A percentile compares a stretch with the other conserved stretches of the same genome.
Conservation (phyloP, 1,140 invertebrate species). For the Diabrotica undecimpunctata region DNA sequence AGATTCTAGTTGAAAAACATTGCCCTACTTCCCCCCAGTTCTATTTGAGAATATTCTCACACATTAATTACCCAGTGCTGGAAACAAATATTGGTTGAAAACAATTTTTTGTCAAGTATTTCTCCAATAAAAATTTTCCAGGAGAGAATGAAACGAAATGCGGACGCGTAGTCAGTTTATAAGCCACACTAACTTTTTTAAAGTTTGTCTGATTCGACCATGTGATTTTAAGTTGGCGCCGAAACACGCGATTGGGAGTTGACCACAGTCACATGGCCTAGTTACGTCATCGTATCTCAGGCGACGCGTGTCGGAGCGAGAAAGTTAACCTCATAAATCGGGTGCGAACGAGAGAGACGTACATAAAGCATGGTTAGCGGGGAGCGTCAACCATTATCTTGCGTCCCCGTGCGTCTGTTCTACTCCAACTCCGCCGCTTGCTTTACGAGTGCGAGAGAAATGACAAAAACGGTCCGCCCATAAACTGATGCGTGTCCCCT, state of each 20-base stretch:
- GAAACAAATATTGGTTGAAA: no score
- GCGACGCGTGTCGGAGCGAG: constrained; percentile 37
- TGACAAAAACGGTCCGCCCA: constrained; percentile 44
- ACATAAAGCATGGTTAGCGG: constrained; percentile 50
- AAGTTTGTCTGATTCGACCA: constrained; percentile 13
- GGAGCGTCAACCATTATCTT: constrained; percentile 50
- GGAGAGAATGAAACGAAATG: no score
- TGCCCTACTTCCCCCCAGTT: no score
- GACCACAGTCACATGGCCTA: constrained; percentile 43
- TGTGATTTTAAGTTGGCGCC: constrained; percentile 40
- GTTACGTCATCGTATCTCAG: constrained; percentile 41
- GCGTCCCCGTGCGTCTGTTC: constrained; percentile 38
- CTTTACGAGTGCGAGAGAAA: constrained; percentile 26
- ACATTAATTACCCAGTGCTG: no score
- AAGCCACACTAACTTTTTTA: neutral
- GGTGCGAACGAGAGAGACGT: constrained; percentile 48
- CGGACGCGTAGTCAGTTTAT: no score
- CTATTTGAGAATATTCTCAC: no score
- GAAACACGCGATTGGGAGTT: constrained; percentile 42
- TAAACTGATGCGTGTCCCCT: constrained; percentile 42
- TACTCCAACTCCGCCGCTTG: constrained; percentile 19
- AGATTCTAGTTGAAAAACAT: no score
- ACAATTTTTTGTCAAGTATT: no score
- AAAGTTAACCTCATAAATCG: constrained; percentile 46
- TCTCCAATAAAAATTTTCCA: no score